A percentile compares a stretch with the other conserved stretches of the same genome.
phyloP scores from a whole-genome alignment of 2,888 invertebrate genomes.

The Caenorhabditis afra region DNA sequence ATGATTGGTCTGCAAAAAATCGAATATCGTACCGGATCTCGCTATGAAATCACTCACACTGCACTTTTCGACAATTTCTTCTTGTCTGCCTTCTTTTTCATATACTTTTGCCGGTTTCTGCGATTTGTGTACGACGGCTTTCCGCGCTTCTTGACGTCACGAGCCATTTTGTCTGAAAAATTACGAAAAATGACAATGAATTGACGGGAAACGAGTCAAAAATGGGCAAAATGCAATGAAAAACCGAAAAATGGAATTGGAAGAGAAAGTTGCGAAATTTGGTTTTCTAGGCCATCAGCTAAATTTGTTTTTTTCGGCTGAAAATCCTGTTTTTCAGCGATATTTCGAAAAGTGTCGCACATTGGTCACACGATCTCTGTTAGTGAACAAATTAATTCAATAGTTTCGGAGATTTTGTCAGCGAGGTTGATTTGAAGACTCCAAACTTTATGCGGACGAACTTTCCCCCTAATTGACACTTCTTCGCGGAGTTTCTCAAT shows the following conservation, averaged over 20 bases:
- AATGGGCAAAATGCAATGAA: slow-evolving; percentile 5
- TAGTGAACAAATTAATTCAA: no score
- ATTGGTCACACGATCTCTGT: no score
- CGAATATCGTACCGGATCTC: no score
- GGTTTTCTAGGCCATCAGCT: slow-evolving; percentile 40
- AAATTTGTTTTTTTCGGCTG: slow-evolving; percentile 20
- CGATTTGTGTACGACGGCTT: slow-evolving; percentile 51
- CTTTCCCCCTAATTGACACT: slow-evolving; percentile 34
- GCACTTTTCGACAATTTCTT: slow-evolving; percentile 57
- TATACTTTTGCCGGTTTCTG: slow-evolving; percentile 45
- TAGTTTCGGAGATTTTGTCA: no score
- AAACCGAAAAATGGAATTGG: slow-evolving; percentile 19
- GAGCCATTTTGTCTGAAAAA: slow-evolving; percentile 60
- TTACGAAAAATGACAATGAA: background rate
- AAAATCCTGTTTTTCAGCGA: slow-evolving; percentile 4
- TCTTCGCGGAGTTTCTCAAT: slow-evolving; percentile 34
- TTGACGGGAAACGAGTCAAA: background rate
- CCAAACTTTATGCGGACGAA: slow-evolving; percentile 18
- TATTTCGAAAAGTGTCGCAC: no score
- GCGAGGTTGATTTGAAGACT: no score
- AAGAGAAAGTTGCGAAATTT: slow-evolving; percentile 27
- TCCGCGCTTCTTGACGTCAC: slow-evolving; percentile 64
- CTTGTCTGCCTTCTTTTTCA: slow-evolving; percentile 51
- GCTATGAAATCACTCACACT: slow-evolving; percentile 52
- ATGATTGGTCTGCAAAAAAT: slow-evolving; percentile 62